These are phyloP conservation scores for Papilio xuthus DNA, from an alignment of 1,140 invertebrate genomes.

Conservation along the genomic window DNA sequence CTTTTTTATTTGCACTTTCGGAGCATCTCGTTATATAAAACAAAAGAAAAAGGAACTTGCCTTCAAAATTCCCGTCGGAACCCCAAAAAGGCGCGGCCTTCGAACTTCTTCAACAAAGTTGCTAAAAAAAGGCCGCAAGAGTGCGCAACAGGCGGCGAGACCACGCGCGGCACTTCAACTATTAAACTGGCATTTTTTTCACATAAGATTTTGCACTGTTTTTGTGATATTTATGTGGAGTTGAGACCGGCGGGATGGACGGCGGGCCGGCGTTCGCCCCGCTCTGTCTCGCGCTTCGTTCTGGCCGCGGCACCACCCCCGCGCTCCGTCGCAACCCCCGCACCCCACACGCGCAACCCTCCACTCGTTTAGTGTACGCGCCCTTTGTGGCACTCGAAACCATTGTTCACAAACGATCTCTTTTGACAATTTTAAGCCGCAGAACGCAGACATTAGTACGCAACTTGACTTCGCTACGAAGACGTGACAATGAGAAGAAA, in stretches of 20 bases:
- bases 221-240: slow-evolving; percentile 42
- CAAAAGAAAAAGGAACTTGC: slow-evolving; percentile 63
- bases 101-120: slow-evolving; percentile 39
- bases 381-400: slow-evolving; percentile 78
- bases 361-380: slow-evolving; percentile 76
- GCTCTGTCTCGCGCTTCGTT: slow-evolving; percentile 64
- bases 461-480: slow-evolving; percentile 15
- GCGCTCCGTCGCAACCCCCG: slow-evolving; percentile 48
- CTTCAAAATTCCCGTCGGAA: slow-evolving; percentile 52
- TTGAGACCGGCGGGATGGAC: slow-evolving; percentile 44
- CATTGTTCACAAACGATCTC: slow-evolving; percentile 71
- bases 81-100: slow-evolving; percentile 52
- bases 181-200: slow-evolving; percentile 60
- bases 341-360: slow-evolving; percentile 60
- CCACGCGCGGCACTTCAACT: slow-evolving; percentile 47
- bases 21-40: slow-evolving; percentile 19
- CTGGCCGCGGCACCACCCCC: slow-evolving; percentile 54
- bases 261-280: slow-evolving; percentile 63
- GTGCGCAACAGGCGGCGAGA: slow-evolving; percentile 55
- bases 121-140: slow-evolving; percentile 41
- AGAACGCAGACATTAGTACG: slow-evolving; percentile 27
- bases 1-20: neutral
- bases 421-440: slow-evolving; percentile 54
- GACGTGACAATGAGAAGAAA: neutral
- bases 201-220: slow-evolving; percentile 53